These are phyloP conservation scores for Drosophila nr. fundita DNA, from an alignment of 2,888 invertebrate species.

Conservation along the genomic window DNA sequence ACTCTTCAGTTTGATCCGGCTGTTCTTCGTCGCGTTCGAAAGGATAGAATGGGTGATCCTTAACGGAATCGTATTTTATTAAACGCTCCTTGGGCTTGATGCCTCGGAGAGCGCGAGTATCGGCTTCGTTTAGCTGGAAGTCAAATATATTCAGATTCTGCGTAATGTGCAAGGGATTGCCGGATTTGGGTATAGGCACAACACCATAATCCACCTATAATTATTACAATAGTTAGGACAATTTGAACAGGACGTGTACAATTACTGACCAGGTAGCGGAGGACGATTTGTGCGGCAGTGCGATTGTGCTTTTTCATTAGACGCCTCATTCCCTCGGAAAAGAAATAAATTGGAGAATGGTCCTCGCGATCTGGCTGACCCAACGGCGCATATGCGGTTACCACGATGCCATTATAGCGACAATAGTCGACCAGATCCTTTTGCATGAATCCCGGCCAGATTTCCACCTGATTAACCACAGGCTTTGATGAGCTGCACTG, in stretches of 20 bases:
- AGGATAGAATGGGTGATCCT: slow-evolving; percentile 67
- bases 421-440: slow-evolving; percentile 89
- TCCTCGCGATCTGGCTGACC: slow-evolving; percentile 87
- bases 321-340: slow-evolving; percentile 84
- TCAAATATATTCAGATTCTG: slow-evolving; percentile 87
- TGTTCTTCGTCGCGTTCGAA: slow-evolving; percentile 61
- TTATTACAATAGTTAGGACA: background rate
- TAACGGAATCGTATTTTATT: slow-evolving; percentile 50
- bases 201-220: slow-evolving; percentile 79
- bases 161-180: slow-evolving; percentile 85
- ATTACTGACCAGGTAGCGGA: slow-evolving; percentile 87
- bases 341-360: slow-evolving; percentile 85
- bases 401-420: slow-evolving; percentile 87
- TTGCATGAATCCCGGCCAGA: slow-evolving; percentile 83
- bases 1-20: slow-evolving; percentile 2
- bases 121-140: slow-evolving; percentile 86
- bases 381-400: slow-evolving; percentile 91
- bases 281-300: slow-evolving; percentile 87
- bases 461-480: slow-evolving; percentile 82
- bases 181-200: slow-evolving; percentile 87
- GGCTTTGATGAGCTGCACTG: slow-evolving; percentile 80
- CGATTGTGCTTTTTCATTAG: slow-evolving; percentile 88
- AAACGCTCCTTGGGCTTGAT: slow-evolving; percentile 62
- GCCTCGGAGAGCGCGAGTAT: slow-evolving; percentile 78
- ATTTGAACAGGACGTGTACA: background rate